Evolutionary conservation across 2,797 vertebrate species (phyloP), one percentile per base, ranked within the genome.

Genomic region (Phalanger gymnotis): DNA sequence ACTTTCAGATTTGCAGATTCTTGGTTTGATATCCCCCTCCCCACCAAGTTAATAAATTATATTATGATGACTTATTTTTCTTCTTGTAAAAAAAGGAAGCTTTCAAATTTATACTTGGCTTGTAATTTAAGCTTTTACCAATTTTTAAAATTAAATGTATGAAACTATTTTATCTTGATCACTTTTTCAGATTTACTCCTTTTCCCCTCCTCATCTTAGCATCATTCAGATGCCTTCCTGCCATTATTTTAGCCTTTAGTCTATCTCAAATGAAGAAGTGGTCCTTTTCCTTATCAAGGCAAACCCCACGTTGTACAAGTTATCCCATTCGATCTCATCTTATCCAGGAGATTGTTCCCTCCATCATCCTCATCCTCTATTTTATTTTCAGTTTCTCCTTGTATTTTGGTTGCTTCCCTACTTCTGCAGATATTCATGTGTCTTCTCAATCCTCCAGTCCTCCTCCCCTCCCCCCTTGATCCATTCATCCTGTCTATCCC

Each of bases 1-100:
- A 92, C 27, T 81, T 90, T 90, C 19, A 90, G 10, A 30, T 93
- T 92, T 96, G 95, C 53, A 93, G 55, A 93, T 97, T 66, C 16
- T 61, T 95, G 4, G 11, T 54, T 92, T 95, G 13, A 54, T 57
- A 30, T 61, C 66, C 93, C 89, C 66, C 31, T 54, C 56, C 58
- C 58, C 31, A n/a, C 58, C 13, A 66, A 66, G 58, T 66, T 66
- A n/a, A 5, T 66, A 66, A 66, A 66, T 66, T 34, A 34, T 34
- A 34, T 34, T 66, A 16, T 40, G 34, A 73, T 73, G 61, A 73
- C n/a, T 40, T 73, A 73, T 40, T 73, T 73, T 73, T 73, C 61
- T 61, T 34, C 61, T 73, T 73, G n/a, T 73, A 40, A 73, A 73
- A 73, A 73, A 40, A n/a, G n/a, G 14, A 73, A 40, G 16, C n/a